Percentiles rank a stretch among this genome's conserved stretches.
These are phyloP conservation scores for Phania funesta DNA, from an alignment of 2,888 invertebrate species.

Conservation along the genomic window DNA sequence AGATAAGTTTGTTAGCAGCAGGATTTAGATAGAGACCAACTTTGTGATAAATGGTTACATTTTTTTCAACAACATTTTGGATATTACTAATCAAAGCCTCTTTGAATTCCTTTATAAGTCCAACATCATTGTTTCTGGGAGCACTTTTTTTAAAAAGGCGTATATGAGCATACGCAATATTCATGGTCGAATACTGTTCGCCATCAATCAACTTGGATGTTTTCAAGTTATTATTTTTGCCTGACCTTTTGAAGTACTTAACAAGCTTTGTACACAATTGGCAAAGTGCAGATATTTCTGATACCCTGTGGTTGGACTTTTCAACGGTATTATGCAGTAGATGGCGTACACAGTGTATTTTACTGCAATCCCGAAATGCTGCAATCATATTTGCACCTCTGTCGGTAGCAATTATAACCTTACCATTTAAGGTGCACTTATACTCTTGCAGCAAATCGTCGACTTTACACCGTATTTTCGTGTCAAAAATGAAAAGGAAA, in stretches of 20 bases:
- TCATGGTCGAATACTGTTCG: background rate
- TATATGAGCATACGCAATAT: constrained; percentile 1
- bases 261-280: constrained; percentile 9
- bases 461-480: background rate
- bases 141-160: background rate
- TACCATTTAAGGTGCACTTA: background rate
- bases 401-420: background rate
- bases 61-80: background rate
- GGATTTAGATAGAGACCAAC: background rate
- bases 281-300: too few relatives aligned
- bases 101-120: background rate
- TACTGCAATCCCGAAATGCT: constrained; percentile 19
- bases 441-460: background rate
- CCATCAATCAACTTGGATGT: background rate
- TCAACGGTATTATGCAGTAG: background rate
- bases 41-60: background rate
- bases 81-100: background rate
- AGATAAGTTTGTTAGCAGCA: background rate
- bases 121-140: background rate
- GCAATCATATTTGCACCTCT: constrained; percentile 5
- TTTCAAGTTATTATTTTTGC: background rate
- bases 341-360: constrained; percentile 8
- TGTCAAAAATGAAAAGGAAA: too few relatives aligned
- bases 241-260: background rate
- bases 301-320: background rate